phyloP scores from a whole-genome alignment of 64 coral and sea anemone species.

The Stichodactyla mertensii region DNA sequence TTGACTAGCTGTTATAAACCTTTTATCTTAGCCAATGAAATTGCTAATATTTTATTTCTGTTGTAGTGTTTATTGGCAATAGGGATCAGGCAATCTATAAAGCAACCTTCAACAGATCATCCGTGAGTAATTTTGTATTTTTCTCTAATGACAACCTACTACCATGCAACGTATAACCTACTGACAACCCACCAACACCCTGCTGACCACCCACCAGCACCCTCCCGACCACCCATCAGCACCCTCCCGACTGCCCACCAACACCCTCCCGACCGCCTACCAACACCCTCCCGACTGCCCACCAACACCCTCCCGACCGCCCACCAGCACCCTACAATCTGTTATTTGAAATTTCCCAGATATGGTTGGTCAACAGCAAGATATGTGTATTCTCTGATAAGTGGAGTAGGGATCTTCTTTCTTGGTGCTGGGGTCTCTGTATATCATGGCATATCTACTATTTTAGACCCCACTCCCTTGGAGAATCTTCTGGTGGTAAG shows the following conservation, averaged over 20 bases:
- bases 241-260: too few species aligned
- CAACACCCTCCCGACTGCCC: too few species aligned
- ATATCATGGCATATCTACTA: constrained; percentile 79
- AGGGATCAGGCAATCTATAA: constrained; percentile 97
- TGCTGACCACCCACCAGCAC: too few species aligned
- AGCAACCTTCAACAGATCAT: constrained; percentile 84
- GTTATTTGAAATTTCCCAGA: constrained; percentile 19
- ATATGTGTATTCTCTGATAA: constrained; percentile 98
- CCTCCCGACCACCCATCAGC: too few species aligned
- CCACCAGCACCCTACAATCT: not conserved
- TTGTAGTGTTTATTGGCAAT: constrained; percentile 90
- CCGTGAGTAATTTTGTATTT: constrained; percentile 61
- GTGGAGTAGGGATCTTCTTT: constrained; percentile 98
- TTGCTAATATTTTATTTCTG: not conserved
- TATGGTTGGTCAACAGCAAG: constrained; percentile 95
- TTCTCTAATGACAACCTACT: not conserved
- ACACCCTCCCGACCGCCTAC: too few species aligned
- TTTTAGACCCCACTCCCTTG: constrained; percentile 60
- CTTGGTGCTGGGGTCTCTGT: constrained; percentile 97
- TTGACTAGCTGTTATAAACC: too few species aligned
- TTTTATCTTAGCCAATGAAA: not conserved
- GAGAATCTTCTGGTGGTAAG: constrained; percentile 84
- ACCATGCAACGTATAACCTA: too few species aligned
- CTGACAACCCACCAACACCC: too few species aligned
- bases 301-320: too few species aligned